Percentiles rank a stretch among this genome's conserved stretches.
These are phyloP conservation scores for Drepanosiphum platanoidis DNA, from an alignment of 2,888 invertebrate genomes.

Conservation along the genomic window DNA sequence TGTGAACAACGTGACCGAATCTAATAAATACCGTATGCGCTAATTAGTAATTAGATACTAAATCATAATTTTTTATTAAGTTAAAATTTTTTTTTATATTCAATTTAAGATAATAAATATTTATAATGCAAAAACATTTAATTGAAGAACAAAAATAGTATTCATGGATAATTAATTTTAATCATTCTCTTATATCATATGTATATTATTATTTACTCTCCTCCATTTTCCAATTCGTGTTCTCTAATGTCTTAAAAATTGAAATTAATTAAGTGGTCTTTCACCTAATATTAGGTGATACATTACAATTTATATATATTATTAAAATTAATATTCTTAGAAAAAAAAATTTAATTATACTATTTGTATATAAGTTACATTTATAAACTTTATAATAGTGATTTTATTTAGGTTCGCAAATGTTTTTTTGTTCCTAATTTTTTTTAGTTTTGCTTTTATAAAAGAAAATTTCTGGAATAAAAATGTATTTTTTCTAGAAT, in stretches of 20 bases:
- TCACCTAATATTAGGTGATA: conserved; percentile 23
- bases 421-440: conserved; percentile 56
- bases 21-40: conserved; percentile 90
- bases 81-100: conserved; percentile 19
- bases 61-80: conserved; percentile 27
- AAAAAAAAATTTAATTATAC: conserved; percentile 7
- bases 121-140: conserved; percentile 26
- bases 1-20: conserved; percentile 83
- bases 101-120: conserved; percentile 29
- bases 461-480: conserved; percentile 24
- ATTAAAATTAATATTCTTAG: not conserved
- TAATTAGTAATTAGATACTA: conserved; percentile 67
- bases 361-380: conserved; percentile 17
- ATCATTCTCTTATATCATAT: conserved; percentile 30
- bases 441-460: conserved; percentile 34
- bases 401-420: conserved; percentile 32
- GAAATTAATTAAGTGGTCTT: not conserved
- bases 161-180: conserved; percentile 40
- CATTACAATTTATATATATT: not conserved
- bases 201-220: conserved; percentile 29
- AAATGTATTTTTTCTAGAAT: not conserved
- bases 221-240: not conserved
- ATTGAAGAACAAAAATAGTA: conserved; percentile 54
- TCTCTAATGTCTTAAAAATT: conserved; percentile 13
- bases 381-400: conserved; percentile 23